Percentiles rank a stretch among this genome's conserved stretches.
These are phyloP conservation scores for Pipistrellus nathusii DNA, from an alignment of 2,797 vertebrate species.

Conservation along the genomic window DNA sequence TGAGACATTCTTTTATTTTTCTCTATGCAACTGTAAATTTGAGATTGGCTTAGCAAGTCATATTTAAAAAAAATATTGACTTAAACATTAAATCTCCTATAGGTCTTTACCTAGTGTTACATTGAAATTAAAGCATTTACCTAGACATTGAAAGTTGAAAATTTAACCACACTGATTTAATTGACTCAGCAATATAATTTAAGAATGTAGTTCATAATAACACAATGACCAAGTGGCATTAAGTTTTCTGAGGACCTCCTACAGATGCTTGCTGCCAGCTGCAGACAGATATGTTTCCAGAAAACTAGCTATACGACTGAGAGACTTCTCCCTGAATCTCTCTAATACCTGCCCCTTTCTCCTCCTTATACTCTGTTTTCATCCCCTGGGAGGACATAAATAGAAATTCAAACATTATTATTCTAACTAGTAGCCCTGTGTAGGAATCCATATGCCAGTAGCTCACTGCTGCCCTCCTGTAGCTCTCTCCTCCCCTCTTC, in stretches of 20 bases:
- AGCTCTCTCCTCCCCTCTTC: no score
- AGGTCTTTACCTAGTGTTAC: not conserved
- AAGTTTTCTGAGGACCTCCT: not conserved
- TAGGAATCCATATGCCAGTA: no score
- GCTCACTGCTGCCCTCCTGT: no score
- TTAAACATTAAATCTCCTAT: not conserved
- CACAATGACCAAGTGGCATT: not conserved
- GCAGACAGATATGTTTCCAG: not conserved
- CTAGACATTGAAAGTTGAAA: not conserved
- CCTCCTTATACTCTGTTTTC: not conserved
- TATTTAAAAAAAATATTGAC: not conserved
- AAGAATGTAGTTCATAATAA: not conserved
- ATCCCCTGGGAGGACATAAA: not conserved
- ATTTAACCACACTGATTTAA: not conserved
- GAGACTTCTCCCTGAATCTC: not conserved
- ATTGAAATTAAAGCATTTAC: not conserved
- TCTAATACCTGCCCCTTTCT: not conserved
- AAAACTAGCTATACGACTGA: not conserved
- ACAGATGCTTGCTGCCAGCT: not conserved
- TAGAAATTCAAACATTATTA: not conserved
- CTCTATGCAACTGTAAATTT: not conserved
- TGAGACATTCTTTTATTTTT: not conserved
- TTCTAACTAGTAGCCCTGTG: not conserved
- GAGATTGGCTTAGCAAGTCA: not conserved
- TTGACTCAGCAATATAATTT: not conserved